Conservation (phyloP, 23 tunicate species). For the Clavelina lepadiformis region DNA sequence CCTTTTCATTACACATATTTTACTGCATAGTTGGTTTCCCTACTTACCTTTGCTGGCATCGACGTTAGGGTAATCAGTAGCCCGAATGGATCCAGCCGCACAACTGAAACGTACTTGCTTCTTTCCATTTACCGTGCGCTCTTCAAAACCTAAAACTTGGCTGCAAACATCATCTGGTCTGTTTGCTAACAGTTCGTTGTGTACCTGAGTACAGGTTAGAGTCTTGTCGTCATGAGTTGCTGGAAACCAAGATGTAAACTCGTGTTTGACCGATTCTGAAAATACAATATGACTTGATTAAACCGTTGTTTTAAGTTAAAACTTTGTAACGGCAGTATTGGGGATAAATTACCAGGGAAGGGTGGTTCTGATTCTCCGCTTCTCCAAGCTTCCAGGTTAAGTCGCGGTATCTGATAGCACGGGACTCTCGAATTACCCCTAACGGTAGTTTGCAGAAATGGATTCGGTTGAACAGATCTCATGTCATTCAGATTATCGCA, state of each 20-base stretch:
- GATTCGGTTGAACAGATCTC: slow-evolving; percentile 64
- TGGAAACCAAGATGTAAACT: slow-evolving; percentile 39
- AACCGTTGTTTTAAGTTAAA: too few species aligned
- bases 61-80: slow-evolving; percentile 49
- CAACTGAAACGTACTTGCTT: slow-evolving; percentile 56
- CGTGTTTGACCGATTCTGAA: too few species aligned
- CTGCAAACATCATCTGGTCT: slow-evolving; percentile 67
- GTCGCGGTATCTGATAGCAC: slow-evolving; percentile 19
- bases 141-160: slow-evolving; percentile 20
- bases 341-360: slow-evolving; percentile 40
- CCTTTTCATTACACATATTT: too few species aligned
- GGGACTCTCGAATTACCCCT: slow-evolving; percentile 22
- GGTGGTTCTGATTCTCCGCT: slow-evolving; percentile 8
- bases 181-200: slow-evolving; percentile 30
- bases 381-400: slow-evolving; percentile 57
- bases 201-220: not conserved
- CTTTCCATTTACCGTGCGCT: slow-evolving; percentile 30
- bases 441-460: slow-evolving; percentile 36
- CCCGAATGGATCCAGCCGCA: slow-evolving; percentile 59
- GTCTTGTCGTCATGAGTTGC: slow-evolving; percentile 3
- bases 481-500: slow-evolving; percentile 69
- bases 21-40: too few species aligned
- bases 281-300: too few species aligned
- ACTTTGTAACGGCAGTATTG: too few species aligned
- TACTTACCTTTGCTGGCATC: slow-evolving; percentile 44